phyloP scores from a whole-genome alignment of 2,797 vertebrate genomes.

The Girardinus metallicus region DNA sequence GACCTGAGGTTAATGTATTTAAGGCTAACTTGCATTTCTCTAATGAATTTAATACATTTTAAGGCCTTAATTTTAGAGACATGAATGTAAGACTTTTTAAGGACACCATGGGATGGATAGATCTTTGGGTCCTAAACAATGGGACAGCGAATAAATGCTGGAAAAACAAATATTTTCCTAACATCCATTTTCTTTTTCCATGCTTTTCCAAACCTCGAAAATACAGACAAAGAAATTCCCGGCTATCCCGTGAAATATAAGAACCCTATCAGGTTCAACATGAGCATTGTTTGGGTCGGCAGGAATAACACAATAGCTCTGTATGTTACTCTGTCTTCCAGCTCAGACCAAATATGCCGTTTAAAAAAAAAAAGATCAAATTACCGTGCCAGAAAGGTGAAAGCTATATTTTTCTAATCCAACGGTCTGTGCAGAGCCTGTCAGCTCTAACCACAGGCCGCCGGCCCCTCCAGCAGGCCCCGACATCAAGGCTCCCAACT shows the following conservation, averaged over 20 bases:
- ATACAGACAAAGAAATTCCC: not conserved
- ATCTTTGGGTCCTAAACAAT: not conserved
- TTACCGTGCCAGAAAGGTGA: slow-evolving; percentile 45
- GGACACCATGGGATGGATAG: not conserved
- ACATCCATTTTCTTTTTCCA: not conserved
- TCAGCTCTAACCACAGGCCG: slow-evolving; percentile 68
- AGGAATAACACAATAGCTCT: slow-evolving; percentile 13
- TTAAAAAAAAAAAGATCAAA: slow-evolving; percentile 25
- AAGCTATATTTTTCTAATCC: slow-evolving; percentile 63
- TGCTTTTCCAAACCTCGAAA: not conserved
- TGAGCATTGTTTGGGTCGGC: not conserved
- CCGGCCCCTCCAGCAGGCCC: slow-evolving; percentile 63
- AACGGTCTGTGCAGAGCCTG: slow-evolving; percentile 52
- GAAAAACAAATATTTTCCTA: not conserved
- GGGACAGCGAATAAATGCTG: not conserved
- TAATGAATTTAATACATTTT: too few relatives aligned
- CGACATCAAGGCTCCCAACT: slow-evolving; percentile 59
- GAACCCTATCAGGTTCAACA: not conserved
- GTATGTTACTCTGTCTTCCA: slow-evolving; percentile 13
- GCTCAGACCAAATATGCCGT: slow-evolving; percentile 20
- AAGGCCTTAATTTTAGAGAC: too few relatives aligned
- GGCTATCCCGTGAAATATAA: not conserved
- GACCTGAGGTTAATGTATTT: too few relatives aligned
- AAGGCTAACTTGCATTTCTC: too few relatives aligned
- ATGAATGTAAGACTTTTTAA: too few relatives aligned